These are phyloP conservation scores for Dendrophyllia cribrosa DNA, from an alignment of 64 coral and sea anemone genomes.

Conservation along the genomic window DNA sequence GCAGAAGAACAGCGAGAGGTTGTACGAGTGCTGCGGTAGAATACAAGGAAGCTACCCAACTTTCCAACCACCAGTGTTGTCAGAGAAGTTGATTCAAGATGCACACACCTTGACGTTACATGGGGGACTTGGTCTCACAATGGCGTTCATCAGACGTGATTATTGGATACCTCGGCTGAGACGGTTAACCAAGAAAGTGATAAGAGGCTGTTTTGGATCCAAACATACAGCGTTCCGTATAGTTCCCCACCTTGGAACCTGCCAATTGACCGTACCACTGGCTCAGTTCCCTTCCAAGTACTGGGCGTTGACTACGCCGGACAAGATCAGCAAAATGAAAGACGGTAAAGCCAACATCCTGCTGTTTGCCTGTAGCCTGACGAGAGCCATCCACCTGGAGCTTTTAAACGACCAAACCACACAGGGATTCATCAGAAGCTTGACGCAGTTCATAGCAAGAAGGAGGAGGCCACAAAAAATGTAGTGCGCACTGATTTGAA, in stretches of 20 bases:
- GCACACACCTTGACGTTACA: conserved; percentile 40
- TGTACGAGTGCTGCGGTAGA: conserved; percentile 47
- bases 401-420: conserved; percentile 45
- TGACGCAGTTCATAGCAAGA: conserved; percentile 42
- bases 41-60: conserved; percentile 67
- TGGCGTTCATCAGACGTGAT: conserved; percentile 15
- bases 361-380: conserved; percentile 67
- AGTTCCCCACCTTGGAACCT: conserved; percentile 45
- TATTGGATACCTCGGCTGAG: conserved; percentile 28
- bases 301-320: conserved; percentile 63
- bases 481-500: neutral
- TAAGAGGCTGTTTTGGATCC: conserved; percentile 41
- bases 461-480: neutral
- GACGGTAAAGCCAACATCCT: conserved; percentile 72
- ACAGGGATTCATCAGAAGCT: conserved; percentile 18
- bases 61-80: conserved; percentile 37
- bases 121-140: conserved; percentile 69
- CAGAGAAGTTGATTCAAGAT: conserved; percentile 47
- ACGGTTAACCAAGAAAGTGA: neutral
- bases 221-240: neutral
- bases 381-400: conserved; percentile 73
- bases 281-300: conserved; percentile 53
- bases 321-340: conserved; percentile 20
- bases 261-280: conserved; percentile 18
- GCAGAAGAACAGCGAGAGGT: conserved; percentile 45